A percentile compares a stretch with the other conserved stretches of the same genome.
phyloP scores from a whole-genome alignment of 2,888 invertebrate genomes.

The Seira ritae region DNA sequence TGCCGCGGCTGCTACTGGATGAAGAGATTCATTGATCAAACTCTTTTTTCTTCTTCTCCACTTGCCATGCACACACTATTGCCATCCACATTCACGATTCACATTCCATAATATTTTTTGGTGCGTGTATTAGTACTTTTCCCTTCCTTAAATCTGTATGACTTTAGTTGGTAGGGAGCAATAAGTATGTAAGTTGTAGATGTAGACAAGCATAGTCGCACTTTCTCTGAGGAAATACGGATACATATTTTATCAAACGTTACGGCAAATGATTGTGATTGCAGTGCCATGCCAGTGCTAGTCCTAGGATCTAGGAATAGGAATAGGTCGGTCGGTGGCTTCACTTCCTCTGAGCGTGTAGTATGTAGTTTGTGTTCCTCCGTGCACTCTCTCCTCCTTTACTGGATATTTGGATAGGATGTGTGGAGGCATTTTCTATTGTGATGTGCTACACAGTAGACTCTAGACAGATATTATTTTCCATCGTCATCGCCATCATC shows the following conservation, averaged over 20 bases:
- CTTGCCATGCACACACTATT: neutral
- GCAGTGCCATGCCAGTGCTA: neutral
- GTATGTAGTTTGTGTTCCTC: too few relatives aligned
- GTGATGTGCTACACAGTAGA: constrained; percentile 8
- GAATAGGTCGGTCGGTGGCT: constrained; percentile 1
- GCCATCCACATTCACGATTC: neutral
- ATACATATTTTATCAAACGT: too few relatives aligned
- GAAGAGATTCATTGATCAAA: constrained; percentile 66
- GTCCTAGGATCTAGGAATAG: too few relatives aligned
- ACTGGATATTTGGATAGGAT: too few relatives aligned
- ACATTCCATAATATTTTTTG: neutral
- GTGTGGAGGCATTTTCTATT: neutral
- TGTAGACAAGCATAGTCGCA: neutral
- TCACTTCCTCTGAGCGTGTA: too few relatives aligned
- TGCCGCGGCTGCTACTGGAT: constrained; percentile 33
- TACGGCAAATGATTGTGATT: too few relatives aligned
- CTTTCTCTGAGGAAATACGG: neutral
- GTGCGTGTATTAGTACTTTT: neutral
- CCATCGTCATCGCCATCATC: too few relatives aligned
- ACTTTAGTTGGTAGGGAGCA: too few relatives aligned
- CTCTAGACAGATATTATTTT: neutral
- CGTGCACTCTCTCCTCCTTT: too few relatives aligned
- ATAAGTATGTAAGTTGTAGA: too few relatives aligned
- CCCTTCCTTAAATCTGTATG: too few relatives aligned
- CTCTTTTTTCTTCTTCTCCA: constrained; percentile 9